phyloP scores from a whole-genome alignment of 2,113 vertebrate species.

The Fulica atra region DNA sequence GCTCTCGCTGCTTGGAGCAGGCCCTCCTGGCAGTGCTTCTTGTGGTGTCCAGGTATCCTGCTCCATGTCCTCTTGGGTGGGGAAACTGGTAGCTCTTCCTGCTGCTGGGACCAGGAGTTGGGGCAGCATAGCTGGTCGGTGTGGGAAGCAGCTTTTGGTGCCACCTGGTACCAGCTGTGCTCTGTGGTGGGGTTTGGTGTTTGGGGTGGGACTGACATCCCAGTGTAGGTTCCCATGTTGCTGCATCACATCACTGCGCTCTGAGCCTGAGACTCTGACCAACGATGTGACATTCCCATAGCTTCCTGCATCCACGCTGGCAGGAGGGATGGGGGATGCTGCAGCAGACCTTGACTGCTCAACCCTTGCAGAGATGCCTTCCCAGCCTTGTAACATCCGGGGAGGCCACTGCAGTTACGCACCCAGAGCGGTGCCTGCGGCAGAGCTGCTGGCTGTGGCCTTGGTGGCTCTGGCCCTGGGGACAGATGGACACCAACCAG shows the following conservation, averaged over 20 bases:
- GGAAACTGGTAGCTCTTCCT: neutral
- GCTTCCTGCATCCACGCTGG: accelerated
- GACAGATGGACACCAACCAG: accelerated
- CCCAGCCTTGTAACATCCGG: neutral
- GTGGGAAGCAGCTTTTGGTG: neutral
- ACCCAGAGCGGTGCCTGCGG: accelerated
- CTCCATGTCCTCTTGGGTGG: too few relatives aligned
- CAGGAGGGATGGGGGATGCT: neutral
- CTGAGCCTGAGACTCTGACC: neutral
- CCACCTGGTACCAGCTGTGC: neutral
- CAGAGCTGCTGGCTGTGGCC: accelerated
- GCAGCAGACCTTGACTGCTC: neutral
- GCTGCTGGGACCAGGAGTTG: neutral
- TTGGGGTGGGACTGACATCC: neutral
- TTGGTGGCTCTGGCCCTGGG: neutral
- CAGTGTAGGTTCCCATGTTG: accelerated
- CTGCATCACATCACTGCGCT: accelerated
- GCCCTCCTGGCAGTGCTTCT: neutral
- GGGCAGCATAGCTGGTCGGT: accelerated
- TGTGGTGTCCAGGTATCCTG: neutral
- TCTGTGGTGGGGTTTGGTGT: neutral
- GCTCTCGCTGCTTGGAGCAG: neutral
- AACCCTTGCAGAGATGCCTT: accelerated
- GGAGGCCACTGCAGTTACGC: neutral
- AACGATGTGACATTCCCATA: accelerated